Percentiles rank a stretch among this genome's conserved stretches.
Evolutionary conservation across 2,888 invertebrate species (phyloP).

Genomic region (Clivina fossor): DNA sequence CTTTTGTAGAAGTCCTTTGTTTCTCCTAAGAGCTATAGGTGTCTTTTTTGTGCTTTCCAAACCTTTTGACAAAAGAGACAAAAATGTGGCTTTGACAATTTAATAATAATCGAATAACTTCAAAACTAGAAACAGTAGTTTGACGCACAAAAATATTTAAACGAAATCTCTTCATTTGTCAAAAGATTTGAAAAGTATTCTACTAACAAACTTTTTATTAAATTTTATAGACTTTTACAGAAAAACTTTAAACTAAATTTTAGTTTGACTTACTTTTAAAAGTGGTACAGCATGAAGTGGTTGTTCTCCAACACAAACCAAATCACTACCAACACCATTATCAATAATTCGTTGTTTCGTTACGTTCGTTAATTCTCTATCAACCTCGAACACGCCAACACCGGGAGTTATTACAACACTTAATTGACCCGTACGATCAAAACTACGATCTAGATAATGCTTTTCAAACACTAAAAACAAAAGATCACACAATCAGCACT

Average conservation of each 20-base stretch:
- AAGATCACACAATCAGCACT: background rate
- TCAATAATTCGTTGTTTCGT: slow-evolving; percentile 99
- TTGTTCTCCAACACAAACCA: slow-evolving; percentile 98
- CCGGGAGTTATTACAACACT: slow-evolving; percentile 98
- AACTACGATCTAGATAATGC: slow-evolving; percentile 95
- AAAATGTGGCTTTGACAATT: too few relatives aligned
- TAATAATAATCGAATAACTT: too few relatives aligned
- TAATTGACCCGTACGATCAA: slow-evolving; percentile 96
- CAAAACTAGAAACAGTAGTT: too few relatives aligned
- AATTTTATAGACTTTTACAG: background rate
- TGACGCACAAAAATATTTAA: too few relatives aligned
- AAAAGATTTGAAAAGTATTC: too few relatives aligned
- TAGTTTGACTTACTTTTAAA: slow-evolving; percentile 64
- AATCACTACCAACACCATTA: slow-evolving; percentile 95
- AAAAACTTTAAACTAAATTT: slow-evolving; percentile 13
- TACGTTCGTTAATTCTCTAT: slow-evolving; percentile 93
- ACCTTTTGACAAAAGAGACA: too few relatives aligned
- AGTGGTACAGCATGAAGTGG: slow-evolving; percentile 97
- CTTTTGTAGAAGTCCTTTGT: too few relatives aligned
- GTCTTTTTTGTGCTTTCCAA: too few relatives aligned
- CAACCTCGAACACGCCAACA: slow-evolving; percentile 98
- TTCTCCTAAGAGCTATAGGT: too few relatives aligned
- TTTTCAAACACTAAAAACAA: slow-evolving; percentile 86
- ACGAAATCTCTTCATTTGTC: too few relatives aligned
- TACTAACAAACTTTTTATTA: too few relatives aligned